phyloP scores from a whole-genome alignment of 2,888 invertebrate species.

The Napeogenes inachia region DNA sequence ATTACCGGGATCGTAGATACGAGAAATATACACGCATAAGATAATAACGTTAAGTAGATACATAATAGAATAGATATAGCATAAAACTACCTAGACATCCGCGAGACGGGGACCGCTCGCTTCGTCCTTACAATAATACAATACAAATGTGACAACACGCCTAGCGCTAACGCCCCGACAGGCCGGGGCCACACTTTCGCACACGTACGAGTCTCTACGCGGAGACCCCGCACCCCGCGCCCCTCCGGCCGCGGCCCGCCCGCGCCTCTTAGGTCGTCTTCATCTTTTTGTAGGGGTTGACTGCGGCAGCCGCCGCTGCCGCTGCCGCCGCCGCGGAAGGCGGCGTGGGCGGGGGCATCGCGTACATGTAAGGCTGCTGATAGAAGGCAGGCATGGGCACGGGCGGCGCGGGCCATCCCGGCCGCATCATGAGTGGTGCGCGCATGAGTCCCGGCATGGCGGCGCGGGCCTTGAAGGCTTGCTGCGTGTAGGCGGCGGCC shows the following conservation, averaged over 20 bases:
- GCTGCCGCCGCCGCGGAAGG: slow-evolving; percentile 65
- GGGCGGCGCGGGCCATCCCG: slow-evolving; percentile 67
- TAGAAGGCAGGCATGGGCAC: slow-evolving; percentile 71
- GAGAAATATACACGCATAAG: slow-evolving; percentile 77
- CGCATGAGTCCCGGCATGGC: slow-evolving; percentile 66
- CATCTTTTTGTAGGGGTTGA: slow-evolving; percentile 94
- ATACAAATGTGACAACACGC: slow-evolving; percentile 76
- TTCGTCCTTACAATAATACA: slow-evolving; percentile 74
- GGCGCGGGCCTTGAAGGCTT: slow-evolving; percentile 85
- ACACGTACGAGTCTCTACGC: slow-evolving; percentile 74
- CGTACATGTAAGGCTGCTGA: slow-evolving; percentile 74
- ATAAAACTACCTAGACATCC: slow-evolving; percentile 72
- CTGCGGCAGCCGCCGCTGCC: slow-evolving; percentile 64
- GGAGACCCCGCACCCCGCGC: slow-evolving; percentile 73
- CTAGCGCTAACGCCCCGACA: slow-evolving; percentile 74
- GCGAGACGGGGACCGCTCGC: slow-evolving; percentile 70
- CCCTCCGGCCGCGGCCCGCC: slow-evolving; percentile 57
- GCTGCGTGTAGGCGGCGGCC: slow-evolving; percentile 68
- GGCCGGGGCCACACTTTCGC: slow-evolving; percentile 68
- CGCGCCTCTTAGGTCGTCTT: slow-evolving; percentile 84
- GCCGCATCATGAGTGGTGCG: slow-evolving; percentile 67
- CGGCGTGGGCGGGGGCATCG: slow-evolving; percentile 70
- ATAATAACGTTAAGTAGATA: slow-evolving; percentile 71
- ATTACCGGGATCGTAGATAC: slow-evolving; percentile 86
- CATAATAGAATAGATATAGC: slow-evolving; percentile 72